Evolutionary conservation across 1,140 invertebrate species (phyloP).

Genomic region (Nylanderia fulva): DNA sequence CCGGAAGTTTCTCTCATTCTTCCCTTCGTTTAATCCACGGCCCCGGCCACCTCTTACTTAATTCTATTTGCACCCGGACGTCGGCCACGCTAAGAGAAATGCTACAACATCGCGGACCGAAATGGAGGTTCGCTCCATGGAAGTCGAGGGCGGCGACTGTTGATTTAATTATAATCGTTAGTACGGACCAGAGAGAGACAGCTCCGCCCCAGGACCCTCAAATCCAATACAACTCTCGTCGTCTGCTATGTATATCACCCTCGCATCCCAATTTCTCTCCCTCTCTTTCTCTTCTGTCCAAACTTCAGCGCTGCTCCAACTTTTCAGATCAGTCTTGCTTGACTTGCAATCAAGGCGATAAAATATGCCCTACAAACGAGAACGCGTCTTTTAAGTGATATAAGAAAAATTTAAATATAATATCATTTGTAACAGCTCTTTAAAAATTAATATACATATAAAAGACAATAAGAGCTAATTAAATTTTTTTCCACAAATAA

Average conservation of each 20-base stretch:
- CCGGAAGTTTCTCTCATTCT: constrained; percentile 20
- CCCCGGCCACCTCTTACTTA: constrained; percentile 46
- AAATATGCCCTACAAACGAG: neutral
- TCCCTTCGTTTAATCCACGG: constrained; percentile 43
- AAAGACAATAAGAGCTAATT: too few species aligned
- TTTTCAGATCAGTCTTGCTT: constrained; percentile 6
- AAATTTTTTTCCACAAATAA: too few species aligned
- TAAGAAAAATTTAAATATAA: too few species aligned
- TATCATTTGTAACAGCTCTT: too few species aligned
- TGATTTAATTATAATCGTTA: constrained; percentile 85
- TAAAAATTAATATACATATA: too few species aligned
- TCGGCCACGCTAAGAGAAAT: constrained; percentile 35
- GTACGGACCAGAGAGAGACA: constrained; percentile 68
- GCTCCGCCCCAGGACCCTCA: constrained; percentile 82
- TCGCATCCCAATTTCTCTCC: constrained; percentile 55
- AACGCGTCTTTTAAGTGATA: too few species aligned
- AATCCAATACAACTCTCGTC: constrained; percentile 81
- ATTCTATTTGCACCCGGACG: constrained; percentile 57
- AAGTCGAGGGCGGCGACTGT: constrained; percentile 83
- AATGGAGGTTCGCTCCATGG: constrained; percentile 77
- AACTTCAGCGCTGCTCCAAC: constrained; percentile 9
- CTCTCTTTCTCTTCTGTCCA: constrained; percentile 27
- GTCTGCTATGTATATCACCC: constrained; percentile 63
- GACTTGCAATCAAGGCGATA: neutral
- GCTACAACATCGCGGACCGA: constrained; percentile 60